A percentile compares a stretch with the other conserved stretches of the same genome.
These are phyloP conservation scores for Salarias fasciatus DNA, from an alignment of 2,797 vertebrate genomes.

Conservation along the genomic window DNA sequence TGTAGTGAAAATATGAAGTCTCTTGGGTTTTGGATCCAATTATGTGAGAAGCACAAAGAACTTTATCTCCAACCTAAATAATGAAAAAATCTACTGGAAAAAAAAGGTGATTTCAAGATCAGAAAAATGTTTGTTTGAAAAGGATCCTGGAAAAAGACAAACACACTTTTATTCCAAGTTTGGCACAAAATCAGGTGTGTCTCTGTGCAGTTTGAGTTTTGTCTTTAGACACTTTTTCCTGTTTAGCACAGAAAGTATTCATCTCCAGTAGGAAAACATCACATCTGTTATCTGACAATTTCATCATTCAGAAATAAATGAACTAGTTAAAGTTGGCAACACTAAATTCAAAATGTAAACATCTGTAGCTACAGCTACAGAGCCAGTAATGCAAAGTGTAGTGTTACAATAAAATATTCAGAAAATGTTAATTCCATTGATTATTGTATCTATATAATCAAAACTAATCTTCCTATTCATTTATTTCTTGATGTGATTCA, in stretches of 20 bases:
- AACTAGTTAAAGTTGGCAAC: background rate
- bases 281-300: slow-evolving; percentile 25
- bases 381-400: no score
- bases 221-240: slow-evolving; percentile 22
- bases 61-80: slow-evolving; percentile 33
- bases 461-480: no score
- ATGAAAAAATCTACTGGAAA: slow-evolving; percentile 18
- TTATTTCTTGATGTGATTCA: no score
- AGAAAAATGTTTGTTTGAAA: slow-evolving; percentile 30
- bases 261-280: slow-evolving; percentile 3
- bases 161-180: slow-evolving; percentile 23
- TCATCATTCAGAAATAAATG: background rate
- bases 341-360: background rate
- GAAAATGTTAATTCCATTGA: no score
- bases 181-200: slow-evolving; percentile 39
- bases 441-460: no score
- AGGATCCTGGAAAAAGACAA: slow-evolving; percentile 23
- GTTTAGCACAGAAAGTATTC: slow-evolving; percentile 8
- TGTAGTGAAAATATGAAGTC: slow-evolving; percentile 40
- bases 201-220: slow-evolving; percentile 19
- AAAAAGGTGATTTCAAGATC: slow-evolving; percentile 18
- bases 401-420: no score
- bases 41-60: slow-evolving; percentile 35
- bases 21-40: slow-evolving; percentile 31
- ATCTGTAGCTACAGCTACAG: no score